phyloP scores from a whole-genome alignment of 2,888 invertebrate genomes.

The Chironomus tentans region DNA sequence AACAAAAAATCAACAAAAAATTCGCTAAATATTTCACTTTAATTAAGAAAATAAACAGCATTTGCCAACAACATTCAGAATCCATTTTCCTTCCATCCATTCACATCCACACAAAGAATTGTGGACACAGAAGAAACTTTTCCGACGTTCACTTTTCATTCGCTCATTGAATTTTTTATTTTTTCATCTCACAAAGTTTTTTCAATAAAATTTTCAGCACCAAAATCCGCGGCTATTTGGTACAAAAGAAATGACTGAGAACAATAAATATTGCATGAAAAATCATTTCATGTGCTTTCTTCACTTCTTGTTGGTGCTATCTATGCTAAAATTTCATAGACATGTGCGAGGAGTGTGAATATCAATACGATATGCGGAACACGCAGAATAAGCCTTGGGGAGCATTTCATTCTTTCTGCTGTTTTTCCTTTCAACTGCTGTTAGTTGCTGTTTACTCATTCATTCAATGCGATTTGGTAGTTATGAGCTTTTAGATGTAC shows the following conservation, averaged over 20 bases:
- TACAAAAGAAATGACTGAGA: neutral
- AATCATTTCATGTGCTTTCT: neutral
- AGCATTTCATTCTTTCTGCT: neutral
- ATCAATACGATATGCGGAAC: neutral
- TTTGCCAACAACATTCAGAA: too few species aligned
- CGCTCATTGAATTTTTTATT: conserved; percentile 6
- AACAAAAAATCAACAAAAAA: neutral
- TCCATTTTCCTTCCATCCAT: too few species aligned
- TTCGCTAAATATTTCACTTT: neutral
- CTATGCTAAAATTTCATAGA: neutral
- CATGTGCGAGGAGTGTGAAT: neutral
- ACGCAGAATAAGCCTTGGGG: neutral
- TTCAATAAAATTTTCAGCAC: neutral
- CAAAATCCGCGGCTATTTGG: neutral
- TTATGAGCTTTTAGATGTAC: neutral
- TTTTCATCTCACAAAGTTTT: neutral
- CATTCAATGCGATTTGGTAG: neutral
- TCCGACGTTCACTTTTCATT: conserved; percentile 3
- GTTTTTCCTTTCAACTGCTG: neutral
- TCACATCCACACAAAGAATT: neutral
- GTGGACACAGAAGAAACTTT: neutral
- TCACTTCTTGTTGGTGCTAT: neutral
- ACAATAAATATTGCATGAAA: neutral
- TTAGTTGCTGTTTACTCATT: neutral
- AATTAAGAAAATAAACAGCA: neutral